Conservation (phyloP, 2,888 invertebrate genomes). For the Petrolisthes manimaculis region DNA sequence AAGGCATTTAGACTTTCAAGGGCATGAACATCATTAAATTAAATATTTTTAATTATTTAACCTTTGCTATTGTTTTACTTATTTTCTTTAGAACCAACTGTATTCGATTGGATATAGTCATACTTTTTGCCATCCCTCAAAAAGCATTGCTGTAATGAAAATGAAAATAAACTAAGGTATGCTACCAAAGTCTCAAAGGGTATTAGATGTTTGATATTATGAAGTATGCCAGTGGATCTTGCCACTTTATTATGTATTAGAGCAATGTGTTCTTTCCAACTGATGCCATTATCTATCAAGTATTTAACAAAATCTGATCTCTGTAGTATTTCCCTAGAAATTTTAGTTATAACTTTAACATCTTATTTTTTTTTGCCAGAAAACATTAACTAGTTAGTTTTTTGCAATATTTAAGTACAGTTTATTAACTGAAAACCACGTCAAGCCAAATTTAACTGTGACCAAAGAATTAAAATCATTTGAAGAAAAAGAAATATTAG, state of each 20-base stretch:
- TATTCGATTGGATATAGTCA: not conserved
- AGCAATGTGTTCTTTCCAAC: conserved; percentile 4
- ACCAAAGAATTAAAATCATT: not conserved
- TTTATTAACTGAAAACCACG: not conserved
- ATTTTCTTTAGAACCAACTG: not conserved
- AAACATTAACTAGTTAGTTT: not conserved
- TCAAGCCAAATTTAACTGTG: not conserved
- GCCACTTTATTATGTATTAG: not conserved
- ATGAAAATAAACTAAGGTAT: not conserved
- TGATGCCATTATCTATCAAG: not conserved
- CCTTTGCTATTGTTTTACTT: not conserved
- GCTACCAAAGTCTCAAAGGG: not conserved
- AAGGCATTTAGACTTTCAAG: not conserved
- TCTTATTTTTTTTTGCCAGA: not conserved
- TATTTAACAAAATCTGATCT: not conserved
- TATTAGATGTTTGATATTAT: not conserved
- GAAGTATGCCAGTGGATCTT: not conserved
- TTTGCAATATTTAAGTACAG: not conserved
- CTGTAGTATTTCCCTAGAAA: not conserved
- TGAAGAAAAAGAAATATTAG: not conserved
- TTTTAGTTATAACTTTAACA: not conserved
- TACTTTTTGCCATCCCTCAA: not conserved
- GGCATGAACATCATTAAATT: not conserved
- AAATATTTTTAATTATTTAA: not conserved
- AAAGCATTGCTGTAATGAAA: not conserved